Conservation (phyloP, 2,888 invertebrate genomes). For the Drosophila setosimentum region DNA sequence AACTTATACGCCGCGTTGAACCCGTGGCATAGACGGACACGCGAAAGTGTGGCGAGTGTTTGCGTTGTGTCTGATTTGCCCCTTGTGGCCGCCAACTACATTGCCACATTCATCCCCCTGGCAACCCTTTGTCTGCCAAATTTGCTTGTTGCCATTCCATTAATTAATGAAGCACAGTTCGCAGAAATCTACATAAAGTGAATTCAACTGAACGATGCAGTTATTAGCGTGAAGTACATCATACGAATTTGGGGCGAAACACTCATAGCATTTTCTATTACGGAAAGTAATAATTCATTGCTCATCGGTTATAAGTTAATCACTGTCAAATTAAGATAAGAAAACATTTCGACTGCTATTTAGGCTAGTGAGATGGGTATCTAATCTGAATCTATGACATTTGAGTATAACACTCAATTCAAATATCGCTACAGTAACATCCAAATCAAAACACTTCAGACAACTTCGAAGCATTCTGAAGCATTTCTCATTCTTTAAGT, state of each 20-base stretch:
- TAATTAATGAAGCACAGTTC: conserved; percentile 19
- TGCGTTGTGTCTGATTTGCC: conserved; percentile 36
- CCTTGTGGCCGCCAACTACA: conserved; percentile 10
- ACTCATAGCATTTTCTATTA: background rate
- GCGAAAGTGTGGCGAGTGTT: conserved; percentile 9
- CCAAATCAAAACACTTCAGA: background rate
- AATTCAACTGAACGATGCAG: conserved; percentile 18
- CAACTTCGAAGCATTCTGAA: background rate
- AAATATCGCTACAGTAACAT: background rate
- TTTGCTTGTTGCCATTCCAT: conserved; percentile 5
- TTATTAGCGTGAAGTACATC: conserved; percentile 11
- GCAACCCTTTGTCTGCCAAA: conserved; percentile 58
- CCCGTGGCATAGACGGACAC: conserved; percentile 31
- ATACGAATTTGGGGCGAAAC: conserved; percentile 13
- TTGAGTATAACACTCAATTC: background rate
- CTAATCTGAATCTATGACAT: background rate
- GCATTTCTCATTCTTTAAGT: background rate
- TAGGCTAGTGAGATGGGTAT: background rate
- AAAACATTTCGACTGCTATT: background rate
- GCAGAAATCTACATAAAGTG: conserved; percentile 16
- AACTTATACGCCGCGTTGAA: conserved; percentile 70
- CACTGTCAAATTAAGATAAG: background rate
- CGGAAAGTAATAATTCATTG: background rate
- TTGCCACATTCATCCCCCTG: conserved; percentile 11
- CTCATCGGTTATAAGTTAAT: background rate